Conservation (phyloP, 1,140 invertebrate genomes). For the Plodia interpunctella region DNA sequence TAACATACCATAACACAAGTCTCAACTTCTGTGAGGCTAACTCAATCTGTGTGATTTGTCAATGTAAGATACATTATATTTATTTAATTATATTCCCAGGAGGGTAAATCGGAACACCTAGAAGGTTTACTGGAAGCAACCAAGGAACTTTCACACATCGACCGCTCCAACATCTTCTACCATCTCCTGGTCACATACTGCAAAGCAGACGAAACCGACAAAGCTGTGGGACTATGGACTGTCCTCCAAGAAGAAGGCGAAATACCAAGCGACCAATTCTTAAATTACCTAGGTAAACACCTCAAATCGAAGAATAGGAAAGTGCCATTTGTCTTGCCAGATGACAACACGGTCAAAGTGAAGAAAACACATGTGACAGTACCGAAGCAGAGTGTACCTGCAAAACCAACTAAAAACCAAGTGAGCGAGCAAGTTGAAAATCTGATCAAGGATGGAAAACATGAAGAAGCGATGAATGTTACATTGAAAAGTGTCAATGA, state of each 20-base stretch:
- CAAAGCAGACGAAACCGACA: constrained; percentile 82
- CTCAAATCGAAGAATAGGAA: constrained; percentile 80
- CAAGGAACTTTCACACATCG: constrained; percentile 84
- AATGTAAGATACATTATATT: no score
- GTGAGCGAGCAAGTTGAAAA: constrained; percentile 41
- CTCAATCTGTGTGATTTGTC: no score
- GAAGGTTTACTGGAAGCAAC: constrained; percentile 86
- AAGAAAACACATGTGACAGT: constrained; percentile 17
- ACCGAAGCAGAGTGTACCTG: constrained; percentile 18
- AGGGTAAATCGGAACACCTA: constrained; percentile 81
- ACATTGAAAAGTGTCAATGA: constrained; percentile 54
- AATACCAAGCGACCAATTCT: constrained; percentile 82
- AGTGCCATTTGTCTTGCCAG: constrained; percentile 83
- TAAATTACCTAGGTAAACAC: constrained; percentile 81
- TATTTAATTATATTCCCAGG: constrained; percentile 51
- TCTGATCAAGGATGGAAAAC: constrained; percentile 65
- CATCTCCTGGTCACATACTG: constrained; percentile 84
- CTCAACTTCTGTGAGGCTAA: no score
- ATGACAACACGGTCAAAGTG: constrained; percentile 22
- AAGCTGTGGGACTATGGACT: constrained; percentile 86
- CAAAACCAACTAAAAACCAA: constrained; percentile 33
- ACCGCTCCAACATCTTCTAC: constrained; percentile 85
- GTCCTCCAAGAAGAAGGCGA: constrained; percentile 89
- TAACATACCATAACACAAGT: no score
- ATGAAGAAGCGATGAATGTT: constrained; percentile 73